Evolutionary conservation across 2,888 invertebrate genomes (phyloP).

Genomic region (Standfussiana lucernea): DNA sequence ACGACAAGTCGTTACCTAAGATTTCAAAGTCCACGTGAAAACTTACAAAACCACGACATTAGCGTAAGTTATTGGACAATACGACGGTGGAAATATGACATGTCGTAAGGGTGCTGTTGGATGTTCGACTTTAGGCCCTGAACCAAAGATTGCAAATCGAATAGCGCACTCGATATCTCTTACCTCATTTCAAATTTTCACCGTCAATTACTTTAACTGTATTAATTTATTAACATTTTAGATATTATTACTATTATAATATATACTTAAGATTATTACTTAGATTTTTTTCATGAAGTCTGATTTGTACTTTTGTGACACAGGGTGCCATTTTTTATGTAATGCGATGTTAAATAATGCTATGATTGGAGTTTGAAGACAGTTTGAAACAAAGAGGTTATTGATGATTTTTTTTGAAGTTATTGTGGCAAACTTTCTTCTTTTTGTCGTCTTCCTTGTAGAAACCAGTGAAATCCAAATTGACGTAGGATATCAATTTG

Average conservation of each 20-base stretch:
- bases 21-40: conserved; percentile 19
- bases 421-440: neutral
- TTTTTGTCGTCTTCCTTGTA: neutral
- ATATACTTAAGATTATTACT: conserved; percentile 61
- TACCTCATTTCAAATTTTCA: neutral
- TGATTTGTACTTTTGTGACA: conserved; percentile 76
- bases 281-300: conserved; percentile 74
- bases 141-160: neutral
- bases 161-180: neutral
- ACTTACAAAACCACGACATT: conserved; percentile 55
- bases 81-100: neutral
- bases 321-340: conserved; percentile 81
- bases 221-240: conserved; percentile 76
- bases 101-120: neutral
- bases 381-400: neutral
- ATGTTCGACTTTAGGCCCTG: neutral
- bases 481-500: neutral
- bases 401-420: neutral
- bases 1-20: conserved; percentile 47
- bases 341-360: conserved; percentile 38
- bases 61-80: conserved; percentile 55
- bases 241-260: conserved; percentile 41
- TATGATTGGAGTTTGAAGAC: conserved; percentile 49
- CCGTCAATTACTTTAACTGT: conserved; percentile 63
- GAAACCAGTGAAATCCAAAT: neutral